Evolutionary conservation across 2,797 vertebrate genomes (phyloP).

Genomic region (Pipistrellus kuhlii): DNA sequence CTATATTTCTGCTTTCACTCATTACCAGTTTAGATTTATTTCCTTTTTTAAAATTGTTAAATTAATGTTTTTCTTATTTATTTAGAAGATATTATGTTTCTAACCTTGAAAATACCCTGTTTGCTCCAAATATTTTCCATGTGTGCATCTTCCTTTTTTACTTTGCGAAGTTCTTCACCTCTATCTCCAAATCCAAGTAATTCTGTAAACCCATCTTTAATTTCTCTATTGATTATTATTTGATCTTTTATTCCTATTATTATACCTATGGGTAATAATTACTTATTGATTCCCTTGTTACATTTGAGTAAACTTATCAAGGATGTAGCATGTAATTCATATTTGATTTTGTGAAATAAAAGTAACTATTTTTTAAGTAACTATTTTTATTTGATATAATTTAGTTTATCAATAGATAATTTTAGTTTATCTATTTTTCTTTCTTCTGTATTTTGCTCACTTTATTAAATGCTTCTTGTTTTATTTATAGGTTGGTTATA

Average conservation of each 20-base stretch:
- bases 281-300: neutral
- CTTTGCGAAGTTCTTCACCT: neutral
- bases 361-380: too few relatives aligned
- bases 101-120: neutral
- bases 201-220: neutral
- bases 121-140: neutral
- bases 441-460: neutral
- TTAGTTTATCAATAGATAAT: too few relatives aligned
- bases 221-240: neutral
- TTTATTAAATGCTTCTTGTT: slow-evolving; percentile 1
- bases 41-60: neutral
- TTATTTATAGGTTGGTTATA: neutral
- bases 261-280: neutral
- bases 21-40: neutral
- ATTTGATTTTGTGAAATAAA: too few relatives aligned
- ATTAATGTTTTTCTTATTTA: neutral
- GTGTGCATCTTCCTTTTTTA: neutral
- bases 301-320: neutral
- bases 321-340: neutral
- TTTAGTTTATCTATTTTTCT: neutral
- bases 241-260: neutral
- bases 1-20: neutral
- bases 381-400: too few relatives aligned
- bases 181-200: neutral
- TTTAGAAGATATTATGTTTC: slow-evolving; percentile 3